A percentile compares a stretch with the other conserved stretches of the same genome.
Conservation (phyloP, 2,888 invertebrate genomes). For the Erebia palarica region DNA sequence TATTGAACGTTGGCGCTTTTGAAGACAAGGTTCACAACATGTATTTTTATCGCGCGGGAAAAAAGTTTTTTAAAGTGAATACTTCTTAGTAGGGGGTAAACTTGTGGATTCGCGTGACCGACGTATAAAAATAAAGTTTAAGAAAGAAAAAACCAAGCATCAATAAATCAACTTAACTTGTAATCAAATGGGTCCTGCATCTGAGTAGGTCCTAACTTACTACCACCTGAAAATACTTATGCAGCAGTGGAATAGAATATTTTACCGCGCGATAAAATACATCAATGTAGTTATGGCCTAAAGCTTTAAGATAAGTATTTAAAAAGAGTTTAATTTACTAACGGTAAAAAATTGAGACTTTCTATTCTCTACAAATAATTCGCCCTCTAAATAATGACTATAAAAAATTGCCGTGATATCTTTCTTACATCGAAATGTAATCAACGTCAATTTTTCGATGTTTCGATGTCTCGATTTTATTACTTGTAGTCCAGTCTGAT, state of each 20-base stretch:
- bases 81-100: too few relatives aligned
- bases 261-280: not conserved
- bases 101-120: too few relatives aligned
- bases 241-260: not conserved
- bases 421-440: conserved; percentile 37
- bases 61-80: too few relatives aligned
- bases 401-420: conserved; percentile 33
- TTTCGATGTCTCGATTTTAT: conserved; percentile 20
- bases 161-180: too few relatives aligned
- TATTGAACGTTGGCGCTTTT: too few relatives aligned
- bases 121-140: too few relatives aligned
- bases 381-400: conserved; percentile 2
- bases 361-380: conserved; percentile 9
- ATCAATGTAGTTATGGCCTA: conserved; percentile 4
- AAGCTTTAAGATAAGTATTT: not conserved
- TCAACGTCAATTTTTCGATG: conserved; percentile 29
- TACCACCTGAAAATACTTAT: not conserved
- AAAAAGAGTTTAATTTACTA: not conserved
- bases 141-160: too few relatives aligned
- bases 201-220: not conserved
- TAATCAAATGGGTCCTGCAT: too few relatives aligned
- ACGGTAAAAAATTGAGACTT: not conserved
- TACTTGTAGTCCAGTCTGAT: too few relatives aligned
- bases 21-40: too few relatives aligned
- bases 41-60: too few relatives aligned